These are phyloP conservation scores for Chrysocyon brachyurus DNA, from an alignment of 2,797 vertebrate genomes.

Conservation along the genomic window DNA sequence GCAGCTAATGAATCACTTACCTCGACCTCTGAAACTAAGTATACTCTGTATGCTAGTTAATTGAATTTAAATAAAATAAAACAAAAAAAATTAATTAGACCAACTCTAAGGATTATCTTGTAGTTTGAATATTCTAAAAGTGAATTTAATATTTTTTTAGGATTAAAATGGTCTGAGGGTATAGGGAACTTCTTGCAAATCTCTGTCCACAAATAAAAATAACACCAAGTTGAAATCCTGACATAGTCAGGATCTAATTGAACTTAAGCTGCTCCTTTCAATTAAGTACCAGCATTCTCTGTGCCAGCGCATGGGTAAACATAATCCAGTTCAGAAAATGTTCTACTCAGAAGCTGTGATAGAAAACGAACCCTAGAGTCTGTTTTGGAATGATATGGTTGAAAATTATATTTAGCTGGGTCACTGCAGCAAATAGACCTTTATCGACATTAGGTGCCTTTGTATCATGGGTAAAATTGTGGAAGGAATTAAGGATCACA, in stretches of 20 bases:
- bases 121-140: not conserved
- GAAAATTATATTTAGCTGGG: conserved; percentile 27
- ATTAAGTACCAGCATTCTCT: not conserved
- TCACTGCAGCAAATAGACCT: conserved; percentile 35
- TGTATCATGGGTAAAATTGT: not conserved
- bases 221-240: not conserved
- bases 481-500: not conserved
- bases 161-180: not conserved
- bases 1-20: not conserved
- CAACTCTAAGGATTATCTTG: conserved; percentile 35
- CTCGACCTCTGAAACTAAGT: not conserved
- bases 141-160: not conserved
- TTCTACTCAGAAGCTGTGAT: conserved; percentile 6
- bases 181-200: not conserved
- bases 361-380: not conserved
- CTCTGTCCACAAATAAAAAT: conserved; percentile 46
- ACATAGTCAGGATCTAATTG: not conserved
- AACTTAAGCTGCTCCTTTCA: not conserved
- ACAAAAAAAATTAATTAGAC: not conserved
- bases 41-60: not conserved
- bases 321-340: not conserved
- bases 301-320: not conserved
- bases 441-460: not conserved
- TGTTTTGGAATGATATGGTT: conserved; percentile 5
- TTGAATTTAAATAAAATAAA: not conserved